Evolutionary conservation across 1,140 invertebrate genomes (phyloP).

Genomic region (Hycleus phaleratus): DNA sequence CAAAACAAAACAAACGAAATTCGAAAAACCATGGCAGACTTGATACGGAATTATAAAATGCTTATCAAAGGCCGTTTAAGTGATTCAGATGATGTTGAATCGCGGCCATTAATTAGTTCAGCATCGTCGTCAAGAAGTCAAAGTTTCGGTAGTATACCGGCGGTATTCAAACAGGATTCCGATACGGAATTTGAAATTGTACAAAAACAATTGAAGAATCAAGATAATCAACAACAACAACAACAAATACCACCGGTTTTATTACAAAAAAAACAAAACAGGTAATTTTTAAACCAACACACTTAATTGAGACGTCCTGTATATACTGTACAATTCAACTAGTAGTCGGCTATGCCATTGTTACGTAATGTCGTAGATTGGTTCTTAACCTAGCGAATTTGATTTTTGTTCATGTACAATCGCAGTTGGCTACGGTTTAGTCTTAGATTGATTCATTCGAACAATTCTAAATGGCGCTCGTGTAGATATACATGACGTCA

Average conservation of each 20-base stretch:
- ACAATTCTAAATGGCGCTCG: background rate
- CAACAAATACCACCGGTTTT: conserved; percentile 2
- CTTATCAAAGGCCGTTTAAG: conserved; percentile 20
- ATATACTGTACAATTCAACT: too few relatives aligned
- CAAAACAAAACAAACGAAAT: too few relatives aligned
- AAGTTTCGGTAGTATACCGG: conserved; percentile 21
- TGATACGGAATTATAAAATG: conserved; percentile 31
- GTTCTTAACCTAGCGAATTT: too few relatives aligned
- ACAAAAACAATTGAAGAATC: background rate
- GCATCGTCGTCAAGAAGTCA: conserved; percentile 18
- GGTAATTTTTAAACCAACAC: background rate
- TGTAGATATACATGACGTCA: background rate
- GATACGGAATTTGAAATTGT: conserved; percentile 1
- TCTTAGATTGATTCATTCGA: too few relatives aligned
- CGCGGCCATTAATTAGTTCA: conserved; percentile 29
- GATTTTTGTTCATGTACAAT: too few relatives aligned
- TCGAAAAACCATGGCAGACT: conserved; percentile 17
- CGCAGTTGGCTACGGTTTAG: too few relatives aligned
- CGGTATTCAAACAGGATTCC: conserved; percentile 13
- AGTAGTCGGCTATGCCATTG: too few relatives aligned
- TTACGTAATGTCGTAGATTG: too few relatives aligned
- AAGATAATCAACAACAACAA: background rate
- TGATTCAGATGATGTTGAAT: conserved; percentile 28
- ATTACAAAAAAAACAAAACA: conserved; percentile 3
- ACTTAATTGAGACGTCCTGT: background rate